Evolutionary conservation across 2,797 vertebrate genomes (phyloP), one percentile per base, ranked within the genome.

Genomic region (Gobionotothen gibberifrons): DNA sequence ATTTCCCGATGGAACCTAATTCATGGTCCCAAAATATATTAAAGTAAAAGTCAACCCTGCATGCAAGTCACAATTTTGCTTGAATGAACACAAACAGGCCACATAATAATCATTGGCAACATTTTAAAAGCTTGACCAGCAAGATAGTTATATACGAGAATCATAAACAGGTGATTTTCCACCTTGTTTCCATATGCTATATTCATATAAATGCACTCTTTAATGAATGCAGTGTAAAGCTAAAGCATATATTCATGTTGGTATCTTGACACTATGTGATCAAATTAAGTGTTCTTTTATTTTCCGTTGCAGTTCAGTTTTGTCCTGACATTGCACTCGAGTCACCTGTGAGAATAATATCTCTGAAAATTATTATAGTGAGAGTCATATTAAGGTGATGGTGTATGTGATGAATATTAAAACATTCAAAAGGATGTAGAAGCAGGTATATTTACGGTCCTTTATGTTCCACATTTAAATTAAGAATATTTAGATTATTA

Each of bases 71-170:
- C 2, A n/a, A 12, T 4, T 42, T 36, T 15, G 15, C 40, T 68
- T 22, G 15, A 61, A 29, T 49, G 44, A 9, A 40, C 26, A 9
- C 17, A 53, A 63, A 63, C n/a, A 40, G 2, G 19, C 22, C 14
- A 14, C 11, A 10, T 2, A 26, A 47, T 55, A 36, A 60, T 6
- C n/a, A 46, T 7, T 49, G 19, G 14, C 3, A 7, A 17, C 9
- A 5, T 51, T 59, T 59, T 36, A 11, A 67, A 62, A 80, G 47
- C 72, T 32, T 9, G 11, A 71, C 21, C 16, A 47, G 44, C 21
- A 13, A n/a, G 4, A 57, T 36, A 54, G 14, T 3, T 10, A 39
- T 26, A 47, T 51, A 26, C 26, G 12, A 17, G 9, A 8, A 26
- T 36, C 22, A n/a, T 22, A 15, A 46, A 44, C 12, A 32, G 51